phyloP scores from a whole-genome alignment of 2,113 vertebrate species.

The Peromyscus polionotus region DNA sequence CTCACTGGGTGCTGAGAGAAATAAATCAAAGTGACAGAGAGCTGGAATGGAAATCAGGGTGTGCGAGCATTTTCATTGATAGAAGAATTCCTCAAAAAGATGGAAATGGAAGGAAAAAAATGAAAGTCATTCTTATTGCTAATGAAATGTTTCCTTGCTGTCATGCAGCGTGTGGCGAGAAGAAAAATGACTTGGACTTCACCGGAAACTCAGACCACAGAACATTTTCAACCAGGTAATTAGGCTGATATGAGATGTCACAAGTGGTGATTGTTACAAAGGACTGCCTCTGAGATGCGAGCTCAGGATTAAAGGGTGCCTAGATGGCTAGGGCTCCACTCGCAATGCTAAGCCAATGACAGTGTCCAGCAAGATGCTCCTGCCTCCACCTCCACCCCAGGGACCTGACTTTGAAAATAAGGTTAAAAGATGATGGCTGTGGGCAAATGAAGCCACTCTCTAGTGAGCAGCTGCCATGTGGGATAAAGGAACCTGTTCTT shows the following conservation, averaged over 20 bases:
- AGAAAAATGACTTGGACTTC: conserved; percentile 73
- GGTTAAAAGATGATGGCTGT: conserved; percentile 74
- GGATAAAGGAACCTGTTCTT: conserved; percentile 52
- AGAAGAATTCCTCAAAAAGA: conserved; percentile 69
- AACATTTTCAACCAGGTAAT: conserved; percentile 61
- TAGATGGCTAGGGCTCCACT: not conserved
- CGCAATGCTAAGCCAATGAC: conserved; percentile 1
- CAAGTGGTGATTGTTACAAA: conserved; percentile 4
- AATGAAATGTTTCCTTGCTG: conserved; percentile 72
- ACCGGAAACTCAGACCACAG: conserved; percentile 43
- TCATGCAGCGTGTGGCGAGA: conserved; percentile 33
- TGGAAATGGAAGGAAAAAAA: conserved; percentile 66
- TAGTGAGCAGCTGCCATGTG: conserved; percentile 51
- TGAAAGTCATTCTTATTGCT: conserved; percentile 68
- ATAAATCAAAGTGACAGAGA: conserved; percentile 78
- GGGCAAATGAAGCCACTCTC: conserved; percentile 77
- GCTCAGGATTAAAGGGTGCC: not conserved
- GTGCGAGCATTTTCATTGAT: conserved; percentile 71
- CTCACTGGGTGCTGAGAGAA: conserved; percentile 52
- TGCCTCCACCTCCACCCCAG: not conserved
- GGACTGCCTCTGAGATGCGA: conserved; percentile 35
- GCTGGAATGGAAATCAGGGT: conserved; percentile 70
- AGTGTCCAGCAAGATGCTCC: not conserved
- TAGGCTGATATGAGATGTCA: conserved; percentile 64
- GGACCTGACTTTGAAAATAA: conserved; percentile 67